Conservation (phyloP, 2,888 invertebrate species). For the Holacanthella duospinosa region DNA sequence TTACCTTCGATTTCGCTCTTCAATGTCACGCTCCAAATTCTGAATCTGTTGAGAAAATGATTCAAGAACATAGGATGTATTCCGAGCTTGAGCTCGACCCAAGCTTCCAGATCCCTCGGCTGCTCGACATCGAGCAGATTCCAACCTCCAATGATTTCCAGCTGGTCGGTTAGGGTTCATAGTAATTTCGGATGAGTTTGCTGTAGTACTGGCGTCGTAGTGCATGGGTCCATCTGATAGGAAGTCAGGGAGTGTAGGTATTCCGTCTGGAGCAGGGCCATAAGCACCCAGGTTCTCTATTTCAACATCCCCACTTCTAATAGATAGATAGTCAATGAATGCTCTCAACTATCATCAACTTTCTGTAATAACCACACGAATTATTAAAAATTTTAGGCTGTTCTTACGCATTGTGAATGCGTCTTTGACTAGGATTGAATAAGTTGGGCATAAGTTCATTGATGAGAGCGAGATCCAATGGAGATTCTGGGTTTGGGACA, state of each 20-base stretch:
- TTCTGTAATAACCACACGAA: too few relatives aligned
- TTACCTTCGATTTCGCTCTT: background rate
- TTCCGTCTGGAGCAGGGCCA: background rate
- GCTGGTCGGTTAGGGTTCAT: background rate
- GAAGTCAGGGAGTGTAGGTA: constrained; percentile 52
- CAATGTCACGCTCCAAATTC: background rate
- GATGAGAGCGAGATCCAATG: constrained; percentile 22
- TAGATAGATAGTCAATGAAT: background rate
- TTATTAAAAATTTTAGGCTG: too few relatives aligned
- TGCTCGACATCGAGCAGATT: background rate
- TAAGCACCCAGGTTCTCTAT: background rate
- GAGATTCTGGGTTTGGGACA: background rate
- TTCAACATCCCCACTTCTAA: background rate
- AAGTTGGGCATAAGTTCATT: constrained; percentile 21
- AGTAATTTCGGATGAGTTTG: background rate
- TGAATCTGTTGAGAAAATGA: background rate
- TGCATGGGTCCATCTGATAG: constrained; percentile 57
- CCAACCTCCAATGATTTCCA: too few relatives aligned
- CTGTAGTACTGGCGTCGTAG: constrained; percentile 38
- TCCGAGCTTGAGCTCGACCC: background rate
- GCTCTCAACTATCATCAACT: background rate
- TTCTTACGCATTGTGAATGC: background rate
- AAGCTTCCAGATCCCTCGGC: too few relatives aligned
- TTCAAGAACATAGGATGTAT: background rate
- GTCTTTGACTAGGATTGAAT: constrained; percentile 5